Conservation (phyloP, 2,113 vertebrate genomes). For the Clarias macrocephalus region DNA sequence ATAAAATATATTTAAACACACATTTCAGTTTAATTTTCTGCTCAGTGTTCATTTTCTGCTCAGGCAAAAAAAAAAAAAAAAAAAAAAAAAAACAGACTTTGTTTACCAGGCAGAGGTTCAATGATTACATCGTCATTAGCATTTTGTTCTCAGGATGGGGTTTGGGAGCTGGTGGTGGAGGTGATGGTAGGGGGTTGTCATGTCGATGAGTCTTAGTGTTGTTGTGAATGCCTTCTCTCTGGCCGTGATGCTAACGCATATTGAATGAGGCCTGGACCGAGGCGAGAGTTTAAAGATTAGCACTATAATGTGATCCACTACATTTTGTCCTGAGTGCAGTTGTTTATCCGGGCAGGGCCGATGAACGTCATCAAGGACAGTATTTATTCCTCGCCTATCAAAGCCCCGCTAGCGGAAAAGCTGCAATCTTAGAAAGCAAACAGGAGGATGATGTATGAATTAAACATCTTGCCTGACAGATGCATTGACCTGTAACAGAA, state of each 20-base stretch:
- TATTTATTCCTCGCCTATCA: constrained; percentile 11
- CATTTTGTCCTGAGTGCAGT: constrained; percentile 28
- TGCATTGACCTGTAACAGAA: constrained; percentile 40
- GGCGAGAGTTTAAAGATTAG: constrained; percentile 46
- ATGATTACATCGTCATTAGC: constrained; percentile 13
- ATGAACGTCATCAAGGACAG: constrained; percentile 31
- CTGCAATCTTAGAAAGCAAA: constrained; percentile 38
- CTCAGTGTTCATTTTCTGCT: too few species aligned
- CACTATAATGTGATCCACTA: constrained; percentile 56
- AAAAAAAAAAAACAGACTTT: background rate
- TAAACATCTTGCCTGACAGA: constrained; percentile 43
- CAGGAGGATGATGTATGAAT: constrained; percentile 50
- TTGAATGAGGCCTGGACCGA: constrained; percentile 39
- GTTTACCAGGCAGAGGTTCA: constrained; percentile 9
- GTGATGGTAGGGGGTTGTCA: constrained; percentile 41
- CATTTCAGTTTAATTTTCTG: background rate
- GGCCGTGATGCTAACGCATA: constrained; percentile 53
- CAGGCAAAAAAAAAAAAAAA: too few species aligned
- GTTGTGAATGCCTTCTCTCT: constrained; percentile 53
- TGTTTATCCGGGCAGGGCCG: constrained; percentile 31
- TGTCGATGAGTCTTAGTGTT: constrained; percentile 56
- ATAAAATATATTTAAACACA: too few species aligned
- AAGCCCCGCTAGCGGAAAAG: constrained; percentile 27
- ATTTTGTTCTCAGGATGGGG: constrained; percentile 51
- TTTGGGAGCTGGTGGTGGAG: constrained; percentile 26